Base-by-base conservation (phyloP, 1,140 invertebrate genomes). In the Calycopis cecrops region DNA sequence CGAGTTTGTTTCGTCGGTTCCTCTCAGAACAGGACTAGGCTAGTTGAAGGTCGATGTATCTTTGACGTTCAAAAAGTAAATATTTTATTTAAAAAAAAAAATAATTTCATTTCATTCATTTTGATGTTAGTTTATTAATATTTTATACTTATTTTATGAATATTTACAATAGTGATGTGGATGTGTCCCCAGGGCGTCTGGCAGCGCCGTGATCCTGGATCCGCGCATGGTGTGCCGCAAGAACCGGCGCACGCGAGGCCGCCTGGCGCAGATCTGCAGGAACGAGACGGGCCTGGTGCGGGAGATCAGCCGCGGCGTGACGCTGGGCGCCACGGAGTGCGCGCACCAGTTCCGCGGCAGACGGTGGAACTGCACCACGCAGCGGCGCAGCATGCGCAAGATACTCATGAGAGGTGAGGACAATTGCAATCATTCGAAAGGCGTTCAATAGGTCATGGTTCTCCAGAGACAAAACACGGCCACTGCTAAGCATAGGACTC, bases 191-290 rank as follows among this genome's bases (percentile, higher is more conserved):
- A 94, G 93, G 93, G 92, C 92, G 71, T 90, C 92, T 72, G 92
- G 93, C 73, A 96, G 92, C 83, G 94, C 95, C 73, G 90, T 97
- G 70, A 91, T 97, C 65, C 91, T 97, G 89, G 96, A 98, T 87
- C 94, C 95, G 48, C 92, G 93, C 76, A 91, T 94, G 79, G 92
- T 97, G 62, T 98, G 96, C 86, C 93, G 96, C 86, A 88, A 87
- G 63, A 92, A 92, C 44, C 89, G 94, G 11, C 90, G 93, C 62
- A 73, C 93, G 71, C 89, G 91, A 50, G 94, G 93, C 35, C 94
- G 93, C 73, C 90, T 95, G 68, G 92, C 90, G 18, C 92, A 94
- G 67, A 94, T 96, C 69, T 94, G 95, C 68, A 85, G 88, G 35
- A 93, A 93, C 73, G 92, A 94, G 78, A 92, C 92, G 1, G 91